Percentiles rank a stretch among this genome's conserved stretches.
phyloP scores from a whole-genome alignment of 2,797 vertebrate genomes.

The Pipistrellus pygmaeus region DNA sequence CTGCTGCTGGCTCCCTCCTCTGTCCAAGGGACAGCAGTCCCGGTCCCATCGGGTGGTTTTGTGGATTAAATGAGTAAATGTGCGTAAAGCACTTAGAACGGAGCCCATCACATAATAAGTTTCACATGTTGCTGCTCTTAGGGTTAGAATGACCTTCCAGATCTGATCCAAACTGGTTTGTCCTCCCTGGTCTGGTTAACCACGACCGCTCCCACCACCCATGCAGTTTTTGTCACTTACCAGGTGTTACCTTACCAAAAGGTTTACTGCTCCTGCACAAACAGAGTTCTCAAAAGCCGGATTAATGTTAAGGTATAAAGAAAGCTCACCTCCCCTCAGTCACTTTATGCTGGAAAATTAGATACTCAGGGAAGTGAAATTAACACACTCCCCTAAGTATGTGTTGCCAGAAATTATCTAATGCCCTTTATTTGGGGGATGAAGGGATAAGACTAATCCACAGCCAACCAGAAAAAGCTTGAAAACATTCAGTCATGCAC shows the following conservation, averaged over 20 bases:
- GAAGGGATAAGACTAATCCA: constrained; percentile 43
- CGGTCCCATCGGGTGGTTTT: not conserved
- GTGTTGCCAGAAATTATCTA: constrained; percentile 17
- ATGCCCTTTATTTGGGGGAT: not conserved
- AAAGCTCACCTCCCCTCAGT: constrained; percentile 14
- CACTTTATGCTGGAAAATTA: constrained; percentile 8
- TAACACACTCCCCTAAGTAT: not conserved
- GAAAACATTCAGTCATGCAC: not conserved
- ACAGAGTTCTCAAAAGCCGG: constrained; percentile 24
- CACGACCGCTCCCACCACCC: not conserved
- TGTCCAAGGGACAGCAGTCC: not conserved
- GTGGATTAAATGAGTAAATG: not conserved
- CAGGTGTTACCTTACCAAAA: not conserved
- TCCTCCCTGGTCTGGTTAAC: not conserved
- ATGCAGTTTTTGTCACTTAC: not conserved
- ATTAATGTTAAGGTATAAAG: constrained; percentile 24
- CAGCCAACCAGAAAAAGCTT: not conserved
- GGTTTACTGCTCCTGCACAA: not conserved
- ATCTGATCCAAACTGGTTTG: not conserved
- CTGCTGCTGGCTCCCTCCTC: not conserved
- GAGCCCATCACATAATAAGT: not conserved
- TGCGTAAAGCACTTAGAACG: not conserved
- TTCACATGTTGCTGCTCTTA: not conserved
- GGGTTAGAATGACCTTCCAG: not conserved
- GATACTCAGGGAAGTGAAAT: not conserved